Percentiles rank a stretch among this genome's conserved stretches.
These are phyloP conservation scores for Caenorhabditis virilis DNA, from an alignment of 2,888 invertebrate species.

Conservation along the genomic window DNA sequence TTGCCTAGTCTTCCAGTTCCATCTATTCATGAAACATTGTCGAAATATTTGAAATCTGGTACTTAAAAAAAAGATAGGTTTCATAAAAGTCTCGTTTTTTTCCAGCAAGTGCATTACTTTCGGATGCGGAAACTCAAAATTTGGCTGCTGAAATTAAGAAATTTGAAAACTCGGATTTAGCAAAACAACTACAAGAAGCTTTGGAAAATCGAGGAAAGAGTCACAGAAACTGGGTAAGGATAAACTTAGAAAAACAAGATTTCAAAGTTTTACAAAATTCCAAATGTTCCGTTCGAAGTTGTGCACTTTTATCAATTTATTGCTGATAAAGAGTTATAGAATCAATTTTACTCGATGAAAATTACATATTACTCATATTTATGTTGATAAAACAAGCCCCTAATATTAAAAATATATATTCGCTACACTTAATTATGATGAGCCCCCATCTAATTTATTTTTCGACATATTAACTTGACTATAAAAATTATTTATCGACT, in stretches of 20 bases:
- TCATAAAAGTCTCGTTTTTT: neutral
- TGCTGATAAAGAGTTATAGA: too few relatives aligned
- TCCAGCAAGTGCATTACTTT: constrained; percentile 43
- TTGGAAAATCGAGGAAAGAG: constrained; percentile 37
- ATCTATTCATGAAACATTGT: constrained; percentile 43
- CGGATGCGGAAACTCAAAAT: constrained; percentile 25
- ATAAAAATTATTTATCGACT: neutral
- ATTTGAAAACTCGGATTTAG: constrained; percentile 39
- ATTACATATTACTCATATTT: too few relatives aligned
- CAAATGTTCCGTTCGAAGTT: too few relatives aligned
- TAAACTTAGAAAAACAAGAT: neutral
- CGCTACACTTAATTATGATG: too few relatives aligned
- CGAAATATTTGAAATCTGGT: constrained; percentile 52
- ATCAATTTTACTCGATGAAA: too few relatives aligned
- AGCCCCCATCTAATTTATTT: too few relatives aligned
- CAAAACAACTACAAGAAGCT: constrained; percentile 38
- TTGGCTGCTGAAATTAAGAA: constrained; percentile 40
- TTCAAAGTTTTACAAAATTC: too few relatives aligned
- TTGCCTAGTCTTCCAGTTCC: constrained; percentile 52
- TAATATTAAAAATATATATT: neutral
- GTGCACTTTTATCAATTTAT: too few relatives aligned
- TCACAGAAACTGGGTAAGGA: constrained; percentile 51
- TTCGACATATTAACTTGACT: neutral
- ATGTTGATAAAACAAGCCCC: neutral
- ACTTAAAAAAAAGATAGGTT: too few relatives aligned